phyloP scores from a whole-genome alignment of 2,113 vertebrate genomes.

The mouse (Mus musculus) region GRCm39 chr5:131274001-131274500 shows the following conservation, averaged over 20 bases:
- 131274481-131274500: background rate
- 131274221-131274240: background rate
- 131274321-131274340: background rate
- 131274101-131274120: background rate
- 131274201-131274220: background rate
- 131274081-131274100: background rate
- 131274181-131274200: background rate
- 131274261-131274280: background rate
- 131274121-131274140: accelerated
- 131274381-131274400: background rate
- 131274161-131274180: background rate
- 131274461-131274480: background rate
- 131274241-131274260: background rate
- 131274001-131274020: background rate
- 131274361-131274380: background rate
- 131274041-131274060: accelerated
- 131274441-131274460: background rate
- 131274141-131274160: background rate
- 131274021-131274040: background rate
- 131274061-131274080: background rate
- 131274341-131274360: background rate
- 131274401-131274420: background rate
- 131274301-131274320: background rate
- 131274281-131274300: background rate
- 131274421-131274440: background rate